Base-by-base conservation (phyloP, 2,797 vertebrate genomes). In the Xiphophorus birchmanni region DNA sequence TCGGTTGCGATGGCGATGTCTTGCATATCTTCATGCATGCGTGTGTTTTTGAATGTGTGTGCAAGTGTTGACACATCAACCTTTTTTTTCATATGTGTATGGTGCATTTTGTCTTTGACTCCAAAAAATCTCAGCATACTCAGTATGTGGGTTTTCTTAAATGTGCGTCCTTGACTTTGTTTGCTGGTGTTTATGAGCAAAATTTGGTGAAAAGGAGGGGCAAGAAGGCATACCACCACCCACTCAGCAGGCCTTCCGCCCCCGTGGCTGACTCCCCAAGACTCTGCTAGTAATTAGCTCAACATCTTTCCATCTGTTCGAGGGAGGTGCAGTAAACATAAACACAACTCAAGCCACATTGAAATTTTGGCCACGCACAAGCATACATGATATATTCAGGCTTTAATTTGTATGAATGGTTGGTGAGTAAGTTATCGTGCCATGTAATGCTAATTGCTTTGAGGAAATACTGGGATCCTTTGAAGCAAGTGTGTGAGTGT, bases 251-350 rank as follows among this genome's bases (percentile, higher is more conserved):
- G 92, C 92, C 90, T 93, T 86, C 90, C 91, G 80, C 92, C 94
- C 94, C 93, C 88, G 79, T 93, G 93, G 91, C 93, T 93, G 92
- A 93, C 94, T 94, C 93, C 92, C 93, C 89, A 90, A 94, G 94
- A 95, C 93, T 93, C 92, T 74, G 86, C 89, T 87, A 88, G 93
- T 94, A 94, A 95, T 95, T 94, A 95, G 91, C 92, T 91, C 89
- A 90, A 93, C 93, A 93, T 94, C 93, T 91, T 92, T 94, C 94
- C 94, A 92, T 95, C 93, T 94, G 95, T 95, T 94, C 84, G 80
- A 80, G 92, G 91, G 92, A 94, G 89, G 89, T 60, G 84, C 91
- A 84, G 91, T 88, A 93, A 94, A 94, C 94, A 95, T 92, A 90
- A 94, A 88, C 92, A 91, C 88, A 93, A 91, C 90, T 87, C 82